phyloP scores from a whole-genome alignment of 2,113 vertebrate genomes.

The Cinclus mexicanus region DNA sequence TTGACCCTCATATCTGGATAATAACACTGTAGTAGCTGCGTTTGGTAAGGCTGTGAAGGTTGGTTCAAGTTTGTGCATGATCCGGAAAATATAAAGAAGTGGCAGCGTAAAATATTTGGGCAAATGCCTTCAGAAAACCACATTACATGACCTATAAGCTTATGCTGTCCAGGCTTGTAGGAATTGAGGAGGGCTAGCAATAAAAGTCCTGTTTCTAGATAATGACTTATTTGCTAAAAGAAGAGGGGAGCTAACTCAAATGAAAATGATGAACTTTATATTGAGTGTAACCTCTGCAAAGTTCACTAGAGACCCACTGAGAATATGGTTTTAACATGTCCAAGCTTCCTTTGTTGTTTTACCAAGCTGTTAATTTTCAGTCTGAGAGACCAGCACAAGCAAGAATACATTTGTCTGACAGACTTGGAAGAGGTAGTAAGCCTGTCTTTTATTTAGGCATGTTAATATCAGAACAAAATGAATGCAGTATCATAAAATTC shows the following conservation, averaged over 20 bases:
- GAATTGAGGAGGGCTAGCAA: background rate
- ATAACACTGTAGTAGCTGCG: background rate
- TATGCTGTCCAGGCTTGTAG: background rate
- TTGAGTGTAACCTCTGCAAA: background rate
- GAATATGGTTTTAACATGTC: background rate
- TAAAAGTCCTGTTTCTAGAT: background rate
- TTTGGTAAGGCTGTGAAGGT: background rate
- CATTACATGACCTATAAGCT: background rate
- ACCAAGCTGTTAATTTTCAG: background rate
- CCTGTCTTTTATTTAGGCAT: background rate
- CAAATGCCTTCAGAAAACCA: background rate
- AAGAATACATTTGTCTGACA: background rate
- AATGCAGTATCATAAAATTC: background rate
- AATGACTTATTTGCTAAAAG: background rate
- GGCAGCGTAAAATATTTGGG: background rate
- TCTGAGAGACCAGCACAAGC: background rate
- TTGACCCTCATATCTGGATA: background rate
- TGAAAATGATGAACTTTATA: background rate
- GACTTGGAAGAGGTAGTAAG: background rate
- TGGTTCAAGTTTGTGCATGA: background rate
- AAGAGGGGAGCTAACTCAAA: background rate
- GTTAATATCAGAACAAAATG: background rate
- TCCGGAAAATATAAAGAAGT: background rate
- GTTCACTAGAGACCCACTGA: background rate
- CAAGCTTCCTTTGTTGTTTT: background rate